Base-by-base conservation (phyloP, 2,113 vertebrate species). In the Zosterops pallidus region DNA sequence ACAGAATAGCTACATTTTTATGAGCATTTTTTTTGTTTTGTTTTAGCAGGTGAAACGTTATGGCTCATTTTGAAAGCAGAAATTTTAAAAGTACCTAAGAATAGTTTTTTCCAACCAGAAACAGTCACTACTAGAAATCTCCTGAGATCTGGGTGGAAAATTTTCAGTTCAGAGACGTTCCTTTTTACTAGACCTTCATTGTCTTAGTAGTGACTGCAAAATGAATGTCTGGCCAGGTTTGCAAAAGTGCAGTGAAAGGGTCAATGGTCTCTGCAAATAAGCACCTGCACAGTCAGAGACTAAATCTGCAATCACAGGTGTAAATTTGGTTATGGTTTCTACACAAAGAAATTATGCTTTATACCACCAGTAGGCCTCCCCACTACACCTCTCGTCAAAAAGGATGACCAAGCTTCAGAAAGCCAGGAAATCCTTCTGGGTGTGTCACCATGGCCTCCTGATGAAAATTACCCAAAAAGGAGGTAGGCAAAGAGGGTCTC, bases 1-100 rank as follows among this genome's bases (percentile, higher is more conserved):
- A 65, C 60, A 57, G 50, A 75, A 42, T 20, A 65, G 52, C 42
- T 42, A 31, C 2, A 1, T 50, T 75, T 75, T 60, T 12, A 79
- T 90, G 20, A 49, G 37, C 0, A 19, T 19, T 5, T 9, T 39
- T 39, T 47, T 42, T 50, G 21, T 65, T 92, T 79, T 64, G 44
- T 53, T 88, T 39, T 2, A 56, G 56, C 35, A 53, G 81, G 20
- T 83, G 70, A 94, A 83, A 88, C 41, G 3, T 68, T 92, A 64
- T 65, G 85, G 53, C 59, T 96, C 79, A 90, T 92, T 90, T 94
- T 88, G 90, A 93, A 95, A 95, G 63, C 39, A 95, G 68, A 95
- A 86, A 83, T 86, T 77, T 96, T 86, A 55, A 83, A 95, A 39
- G 50, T 78, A 35, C 72, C 67, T 95, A 90, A 93, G 85, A 95